Base-by-base conservation (phyloP, 2,113 vertebrate species). In the Aegotheles bennettii region DNA sequence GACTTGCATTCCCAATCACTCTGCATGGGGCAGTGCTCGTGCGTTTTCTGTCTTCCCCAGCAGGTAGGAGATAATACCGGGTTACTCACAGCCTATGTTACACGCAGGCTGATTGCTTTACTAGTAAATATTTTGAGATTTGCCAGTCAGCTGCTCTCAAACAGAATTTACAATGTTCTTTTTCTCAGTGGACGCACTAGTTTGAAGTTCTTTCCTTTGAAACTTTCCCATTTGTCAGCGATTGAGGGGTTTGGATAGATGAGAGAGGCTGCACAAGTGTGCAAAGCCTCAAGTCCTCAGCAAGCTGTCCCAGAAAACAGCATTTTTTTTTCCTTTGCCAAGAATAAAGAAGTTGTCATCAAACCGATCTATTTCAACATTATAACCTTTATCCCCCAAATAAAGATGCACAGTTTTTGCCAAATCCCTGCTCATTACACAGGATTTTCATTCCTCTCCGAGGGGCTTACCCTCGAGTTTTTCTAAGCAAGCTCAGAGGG, bases 91-190 rank as follows among this genome's bases (percentile, higher is more conserved):
- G 73, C 38, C 67, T 12, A 0, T 21, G 53, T 13, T 59, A 13
- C 4, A 43, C 40, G 9, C 84, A 65, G 84, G 40, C 87, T 61
- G 76, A 40, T 60, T 13, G 48, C 21, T 59, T 67, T 80, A 80
- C 59, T 60, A 67, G 84, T 26, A 74, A 65, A 67, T 21, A 28
- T 3, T 2, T 38, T 23, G 47, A 53, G 77, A 13, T 74, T 84
- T 87, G 38, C 73, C 69, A 81, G 20, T 38, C 73, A 94, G 84
- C 77, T 87, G 64, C 73, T 70, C 91, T 81, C 77, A 71, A 51
- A 75, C 51, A 75, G 77, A 59, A 71, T 87, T 84, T 59, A 11
- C 65, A 38, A 31, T 59, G 74, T 25, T 3, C 43, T 68, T 94
- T 93, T 40, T 11, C 90, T 79, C 65, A 20, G 33, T 36, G 21